Percentiles rank a stretch among this genome's conserved stretches.
phyloP scores from a whole-genome alignment of 2,797 vertebrate species.

The Odontamblyopus lacepedii region DNA sequence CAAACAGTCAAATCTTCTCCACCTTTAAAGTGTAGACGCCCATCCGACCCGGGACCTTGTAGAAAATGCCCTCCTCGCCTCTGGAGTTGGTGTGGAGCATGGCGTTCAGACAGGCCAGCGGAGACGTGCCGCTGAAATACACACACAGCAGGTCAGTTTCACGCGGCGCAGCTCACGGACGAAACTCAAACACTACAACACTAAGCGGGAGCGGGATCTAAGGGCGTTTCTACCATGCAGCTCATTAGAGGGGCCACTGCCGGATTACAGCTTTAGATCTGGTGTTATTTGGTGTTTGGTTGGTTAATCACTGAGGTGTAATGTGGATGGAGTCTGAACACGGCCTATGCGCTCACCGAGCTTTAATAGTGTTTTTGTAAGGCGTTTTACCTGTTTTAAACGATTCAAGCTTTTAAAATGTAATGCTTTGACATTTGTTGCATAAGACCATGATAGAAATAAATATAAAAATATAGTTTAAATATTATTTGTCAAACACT shows the following conservation, averaged over 20 bases:
- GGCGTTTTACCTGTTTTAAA: too few species aligned
- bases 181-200: neutral
- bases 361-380: too few species aligned
- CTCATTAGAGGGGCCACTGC: neutral
- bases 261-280: neutral
- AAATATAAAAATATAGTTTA: too few species aligned
- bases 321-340: neutral
- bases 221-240: neutral
- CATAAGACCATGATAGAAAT: too few species aligned
- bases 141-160: constrained; percentile 24
- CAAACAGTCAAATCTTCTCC: neutral
- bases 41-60: constrained; percentile 97
- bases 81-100: constrained; percentile 98
- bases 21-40: constrained; percentile 98
- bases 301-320: neutral
- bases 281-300: neutral
- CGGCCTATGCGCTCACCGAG: neutral
- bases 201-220: neutral
- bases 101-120: constrained; percentile 96
- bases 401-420: too few species aligned
- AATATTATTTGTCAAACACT: too few species aligned
- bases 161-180: too few species aligned
- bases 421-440: too few species aligned
- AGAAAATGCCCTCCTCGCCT: constrained; percentile 97
- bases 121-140: constrained; percentile 88